These are phyloP conservation scores for Gambusia yucatana DNA, from an alignment of 2,797 vertebrate genomes.

Conservation along the genomic window DNA sequence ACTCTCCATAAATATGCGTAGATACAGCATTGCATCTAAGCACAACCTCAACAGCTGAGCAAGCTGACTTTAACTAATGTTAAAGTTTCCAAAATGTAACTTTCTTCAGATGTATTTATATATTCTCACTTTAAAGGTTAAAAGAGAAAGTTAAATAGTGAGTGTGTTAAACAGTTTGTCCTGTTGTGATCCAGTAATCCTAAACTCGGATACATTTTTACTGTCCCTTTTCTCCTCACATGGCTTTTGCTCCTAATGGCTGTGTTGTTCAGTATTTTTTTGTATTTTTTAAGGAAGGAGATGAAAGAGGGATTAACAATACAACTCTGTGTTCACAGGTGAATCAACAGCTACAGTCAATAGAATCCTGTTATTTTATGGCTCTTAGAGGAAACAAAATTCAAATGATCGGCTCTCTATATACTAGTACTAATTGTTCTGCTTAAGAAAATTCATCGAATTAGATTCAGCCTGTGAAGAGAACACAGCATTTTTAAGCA, in stretches of 20 bases:
- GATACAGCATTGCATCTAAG: not conserved
- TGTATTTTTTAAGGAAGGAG: not conserved
- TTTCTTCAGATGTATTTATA: not conserved
- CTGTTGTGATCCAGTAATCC: not conserved
- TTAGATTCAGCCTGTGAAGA: not conserved
- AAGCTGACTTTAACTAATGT: no score
- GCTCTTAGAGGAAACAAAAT: not conserved
- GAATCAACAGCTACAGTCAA: not conserved
- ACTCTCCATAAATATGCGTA: not conserved
- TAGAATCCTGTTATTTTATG: not conserved
- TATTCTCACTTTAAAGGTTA: not conserved
- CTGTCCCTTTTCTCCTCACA: not conserved
- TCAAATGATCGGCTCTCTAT: not conserved
- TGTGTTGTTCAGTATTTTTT: not conserved
- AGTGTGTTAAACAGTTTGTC: not conserved
- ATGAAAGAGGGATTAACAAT: not conserved
- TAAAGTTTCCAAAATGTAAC: no score
- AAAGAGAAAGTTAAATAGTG: not conserved
- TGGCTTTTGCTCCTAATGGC: not conserved
- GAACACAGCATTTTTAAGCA: not conserved
- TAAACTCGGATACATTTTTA: not conserved
- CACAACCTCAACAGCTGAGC: not conserved
- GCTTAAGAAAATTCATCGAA: not conserved
- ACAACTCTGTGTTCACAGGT: not conserved
- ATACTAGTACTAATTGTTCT: not conserved